phyloP scores from a whole-genome alignment of 2,113 vertebrate genomes.

The Callospermophilus lateralis region DNA sequence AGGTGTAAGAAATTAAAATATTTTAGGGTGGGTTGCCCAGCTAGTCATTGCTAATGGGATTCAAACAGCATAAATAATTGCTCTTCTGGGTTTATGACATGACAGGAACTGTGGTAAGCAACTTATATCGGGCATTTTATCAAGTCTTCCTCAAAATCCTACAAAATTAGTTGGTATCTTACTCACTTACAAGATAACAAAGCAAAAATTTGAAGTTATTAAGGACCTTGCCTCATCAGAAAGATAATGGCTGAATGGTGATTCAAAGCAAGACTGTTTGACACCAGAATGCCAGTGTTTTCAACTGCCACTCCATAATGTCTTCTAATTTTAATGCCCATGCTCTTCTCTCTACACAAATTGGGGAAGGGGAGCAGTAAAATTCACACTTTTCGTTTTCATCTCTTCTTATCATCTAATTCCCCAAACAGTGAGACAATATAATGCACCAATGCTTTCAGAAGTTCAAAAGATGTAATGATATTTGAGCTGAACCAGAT shows the following conservation, averaged over 20 bases:
- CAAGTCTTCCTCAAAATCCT: background rate
- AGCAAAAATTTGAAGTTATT: background rate
- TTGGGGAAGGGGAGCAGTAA: background rate
- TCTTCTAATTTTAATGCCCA: background rate
- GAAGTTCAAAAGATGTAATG: conserved; percentile 31
- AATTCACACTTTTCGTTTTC: background rate
- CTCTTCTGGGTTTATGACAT: background rate
- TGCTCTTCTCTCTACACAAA: background rate
- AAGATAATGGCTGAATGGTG: background rate
- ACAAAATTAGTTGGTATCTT: background rate
- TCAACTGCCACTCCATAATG: background rate
- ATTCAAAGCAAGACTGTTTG: background rate
- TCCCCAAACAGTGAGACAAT: background rate
- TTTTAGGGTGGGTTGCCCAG: background rate
- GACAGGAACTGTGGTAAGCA: background rate
- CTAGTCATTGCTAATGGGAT: background rate
- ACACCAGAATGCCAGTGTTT: background rate
- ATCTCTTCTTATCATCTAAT: background rate
- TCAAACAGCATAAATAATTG: background rate
- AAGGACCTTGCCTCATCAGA: background rate
- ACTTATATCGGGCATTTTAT: background rate
- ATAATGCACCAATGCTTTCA: background rate
- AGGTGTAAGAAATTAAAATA: background rate
- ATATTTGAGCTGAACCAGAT: conserved; percentile 19
- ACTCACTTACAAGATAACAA: background rate